Percentiles rank a stretch among this genome's conserved stretches.
Conservation (phyloP, 2,797 vertebrate species). For the Microcaecilia unicolor region DNA sequence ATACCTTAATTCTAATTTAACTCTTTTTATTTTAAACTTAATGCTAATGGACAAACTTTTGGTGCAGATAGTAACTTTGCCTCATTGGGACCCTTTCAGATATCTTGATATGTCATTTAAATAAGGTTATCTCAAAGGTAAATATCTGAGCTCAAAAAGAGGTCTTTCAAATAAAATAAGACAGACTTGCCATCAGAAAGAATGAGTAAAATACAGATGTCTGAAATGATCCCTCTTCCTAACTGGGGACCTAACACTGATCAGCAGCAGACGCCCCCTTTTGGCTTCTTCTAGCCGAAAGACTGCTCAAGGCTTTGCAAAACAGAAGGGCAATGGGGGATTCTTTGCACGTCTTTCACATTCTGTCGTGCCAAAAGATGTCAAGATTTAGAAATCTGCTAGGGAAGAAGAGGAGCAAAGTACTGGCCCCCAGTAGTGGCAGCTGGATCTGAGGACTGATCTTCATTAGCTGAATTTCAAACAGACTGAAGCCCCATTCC, state of each 20-base stretch:
- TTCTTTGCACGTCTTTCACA: conserved; percentile 2
- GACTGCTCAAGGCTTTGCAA: conserved; percentile 5
- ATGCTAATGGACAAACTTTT: too few species aligned
- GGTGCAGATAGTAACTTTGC: too few species aligned
- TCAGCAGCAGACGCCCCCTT: neutral
- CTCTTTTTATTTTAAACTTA: too few species aligned
- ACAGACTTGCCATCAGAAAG: conserved; percentile 15
- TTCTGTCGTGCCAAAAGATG: conserved; percentile 5
- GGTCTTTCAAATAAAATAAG: conserved; percentile 9
- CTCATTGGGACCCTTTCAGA: too few species aligned
- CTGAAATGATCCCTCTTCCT: conserved; percentile 11
- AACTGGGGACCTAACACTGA: conserved; percentile 9
- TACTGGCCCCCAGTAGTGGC: conserved; percentile 8
- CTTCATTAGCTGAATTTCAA: conserved; percentile 16
- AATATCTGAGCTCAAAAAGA: too few species aligned
- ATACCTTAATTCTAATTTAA: too few species aligned
- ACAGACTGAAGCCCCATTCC: neutral
- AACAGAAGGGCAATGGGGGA: conserved; percentile 4
- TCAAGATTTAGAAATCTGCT: conserved; percentile 2
- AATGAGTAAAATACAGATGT: conserved; percentile 16
- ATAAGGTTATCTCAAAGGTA: too few species aligned
- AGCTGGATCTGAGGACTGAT: conserved; percentile 3
- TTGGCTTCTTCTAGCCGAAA: conserved; percentile 5
- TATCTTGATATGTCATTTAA: too few species aligned
- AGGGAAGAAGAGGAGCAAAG: conserved; percentile 12